Evolutionary conservation across 2,113 vertebrate species (phyloP).

Genomic region (Phalacrocorax carbo): DNA sequence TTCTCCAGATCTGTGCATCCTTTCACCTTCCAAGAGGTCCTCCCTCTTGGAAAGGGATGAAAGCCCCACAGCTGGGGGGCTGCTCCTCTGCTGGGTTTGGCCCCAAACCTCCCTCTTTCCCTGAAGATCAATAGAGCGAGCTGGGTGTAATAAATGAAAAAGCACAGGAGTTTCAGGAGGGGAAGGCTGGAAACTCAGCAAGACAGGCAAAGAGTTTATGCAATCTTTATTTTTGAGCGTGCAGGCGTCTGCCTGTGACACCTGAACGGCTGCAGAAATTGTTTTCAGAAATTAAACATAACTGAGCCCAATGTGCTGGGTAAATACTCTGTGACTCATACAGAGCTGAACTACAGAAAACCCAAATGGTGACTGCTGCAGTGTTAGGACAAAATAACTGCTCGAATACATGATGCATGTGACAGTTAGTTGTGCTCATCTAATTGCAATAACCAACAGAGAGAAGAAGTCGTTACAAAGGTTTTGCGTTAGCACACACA

Average conservation of each 20-base stretch:
- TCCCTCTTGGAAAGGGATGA: neutral
- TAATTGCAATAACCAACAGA: neutral
- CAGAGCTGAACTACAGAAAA: neutral
- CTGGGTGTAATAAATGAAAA: neutral
- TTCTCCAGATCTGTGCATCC: neutral
- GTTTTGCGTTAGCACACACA: neutral
- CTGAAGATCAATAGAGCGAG: neutral
- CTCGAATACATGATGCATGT: neutral
- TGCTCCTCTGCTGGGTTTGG: neutral
- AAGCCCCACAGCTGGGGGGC: neutral
- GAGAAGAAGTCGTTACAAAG: neutral
- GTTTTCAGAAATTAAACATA: slow-evolving; percentile 38
- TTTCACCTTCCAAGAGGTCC: neutral
- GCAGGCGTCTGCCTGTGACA: neutral
- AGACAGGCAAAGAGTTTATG: neutral
- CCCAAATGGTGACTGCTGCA: neutral
- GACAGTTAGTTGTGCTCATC: slow-evolving; percentile 35
- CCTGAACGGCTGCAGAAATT: neutral
- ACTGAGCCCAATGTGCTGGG: neutral
- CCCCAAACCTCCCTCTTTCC: neutral
- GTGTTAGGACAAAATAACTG: neutral
- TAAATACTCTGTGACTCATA: slow-evolving; percentile 16
- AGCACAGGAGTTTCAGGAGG: neutral
- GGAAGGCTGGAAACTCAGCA: neutral
- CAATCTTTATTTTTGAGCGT: neutral